phyloP scores from a whole-genome alignment of 2,888 invertebrate species.

The Hirudinaria manillensis region DNA sequence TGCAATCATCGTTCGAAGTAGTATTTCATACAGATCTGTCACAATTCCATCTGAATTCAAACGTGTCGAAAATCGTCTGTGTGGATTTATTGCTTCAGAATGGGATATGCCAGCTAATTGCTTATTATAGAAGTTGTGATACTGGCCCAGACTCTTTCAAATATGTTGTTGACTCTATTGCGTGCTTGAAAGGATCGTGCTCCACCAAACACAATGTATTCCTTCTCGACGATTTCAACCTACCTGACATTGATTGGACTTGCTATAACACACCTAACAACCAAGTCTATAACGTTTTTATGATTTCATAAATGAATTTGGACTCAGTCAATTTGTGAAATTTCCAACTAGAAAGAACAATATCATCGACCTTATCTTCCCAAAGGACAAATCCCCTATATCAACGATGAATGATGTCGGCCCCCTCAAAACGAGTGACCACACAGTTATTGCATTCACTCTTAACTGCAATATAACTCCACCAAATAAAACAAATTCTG shows the following conservation, averaged over 20 bases:
- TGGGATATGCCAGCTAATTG: too few species aligned
- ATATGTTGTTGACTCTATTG: too few species aligned
- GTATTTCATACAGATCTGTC: too few species aligned
- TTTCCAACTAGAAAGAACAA: not conserved
- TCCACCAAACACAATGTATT: not conserved
- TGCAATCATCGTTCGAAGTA: too few species aligned
- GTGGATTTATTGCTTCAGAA: too few species aligned
- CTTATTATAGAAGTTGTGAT: too few species aligned
- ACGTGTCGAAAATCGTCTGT: too few species aligned
- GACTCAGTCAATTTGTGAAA: not conserved
- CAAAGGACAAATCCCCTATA: not conserved
- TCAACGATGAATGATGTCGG: not conserved
- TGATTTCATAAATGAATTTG: constrained; percentile 4
- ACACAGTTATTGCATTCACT: not conserved
- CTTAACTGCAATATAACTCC: not conserved
- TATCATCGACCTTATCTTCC: not conserved
- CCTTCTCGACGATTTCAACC: not conserved
- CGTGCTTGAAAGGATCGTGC: not conserved
- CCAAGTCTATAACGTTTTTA: not conserved
- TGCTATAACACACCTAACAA: too few species aligned
- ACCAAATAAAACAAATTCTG: not conserved
- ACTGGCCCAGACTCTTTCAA: too few species aligned
- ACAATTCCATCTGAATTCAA: too few species aligned
- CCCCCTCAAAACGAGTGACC: not conserved
- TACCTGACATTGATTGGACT: not conserved